Base-by-base conservation (phyloP, 2,113 vertebrate species). In the Coptodon rendalli region DNA sequence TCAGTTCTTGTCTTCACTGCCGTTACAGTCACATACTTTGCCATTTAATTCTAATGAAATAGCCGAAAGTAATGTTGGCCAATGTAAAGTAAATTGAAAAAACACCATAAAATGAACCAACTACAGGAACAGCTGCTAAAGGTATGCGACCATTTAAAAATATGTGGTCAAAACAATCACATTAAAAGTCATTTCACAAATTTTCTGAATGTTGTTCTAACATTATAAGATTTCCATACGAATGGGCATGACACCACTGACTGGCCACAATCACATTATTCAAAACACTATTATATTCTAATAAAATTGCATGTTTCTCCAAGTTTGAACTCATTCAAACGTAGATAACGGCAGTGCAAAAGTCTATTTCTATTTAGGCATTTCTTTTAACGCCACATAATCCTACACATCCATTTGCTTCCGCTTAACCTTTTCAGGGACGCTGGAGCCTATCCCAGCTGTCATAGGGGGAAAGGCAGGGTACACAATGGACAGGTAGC, bases 1-100 rank as follows among this genome's bases (percentile, higher is more conserved):
- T 2, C 71, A 48, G 40, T 17, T 48, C 40, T 48, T 29, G 14
- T 48, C 43, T 76, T 19, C 71, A 76, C 66, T 2, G 14, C 40
- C 1, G 5, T 48, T 48, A 48, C 43, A 29, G 43, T 48, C 43
- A 76, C 43, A 76, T 0, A 2, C 50, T 7, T 29, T 76, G 43
- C 1, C 22, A 76, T 31, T 76, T 76, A 76, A 76, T 31, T 76
- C 14, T 29, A 76, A 76, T 76, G 24, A 76, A 48, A 76, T 76
- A 7, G 71, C 43, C 6, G 1, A 24, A 76, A 29, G 24, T 76
- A 31, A 50, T 50, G 71, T 76, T 76, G 43, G 24, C 16, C 24
- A 76, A 50, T 76, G 71, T 50, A 31, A 48, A 76, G 68, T 76
- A 45, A 76, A 76, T 50, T 5, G 43, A 48, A 76, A 76, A 48